These are phyloP conservation scores for Indri indri DNA, from an alignment of 2,113 vertebrate species.

Conservation along the genomic window DNA sequence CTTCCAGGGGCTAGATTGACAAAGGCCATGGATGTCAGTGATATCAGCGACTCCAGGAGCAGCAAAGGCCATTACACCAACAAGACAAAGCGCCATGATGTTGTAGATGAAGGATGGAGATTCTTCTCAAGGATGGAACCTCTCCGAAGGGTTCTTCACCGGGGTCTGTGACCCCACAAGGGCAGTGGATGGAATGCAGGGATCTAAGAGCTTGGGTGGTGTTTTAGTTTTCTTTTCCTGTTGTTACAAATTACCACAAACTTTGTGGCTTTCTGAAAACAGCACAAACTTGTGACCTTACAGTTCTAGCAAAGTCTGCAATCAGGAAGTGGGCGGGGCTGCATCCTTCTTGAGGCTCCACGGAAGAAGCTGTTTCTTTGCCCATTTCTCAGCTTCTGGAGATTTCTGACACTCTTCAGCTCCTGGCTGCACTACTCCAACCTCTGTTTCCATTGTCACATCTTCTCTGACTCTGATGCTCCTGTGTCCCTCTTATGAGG, in stretches of 20 bases:
- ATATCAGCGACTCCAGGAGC: background rate
- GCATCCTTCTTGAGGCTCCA: no score
- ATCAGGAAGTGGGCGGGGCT: fast-evolving
- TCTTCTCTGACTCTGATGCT: background rate
- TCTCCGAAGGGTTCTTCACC: background rate
- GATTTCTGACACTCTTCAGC: background rate
- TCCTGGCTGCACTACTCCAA: background rate
- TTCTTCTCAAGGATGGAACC: background rate
- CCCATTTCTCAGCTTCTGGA: no score
- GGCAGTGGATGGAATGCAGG: no score
- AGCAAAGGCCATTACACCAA: background rate
- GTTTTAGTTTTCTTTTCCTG: background rate
- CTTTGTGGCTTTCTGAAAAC: background rate
- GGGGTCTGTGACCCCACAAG: background rate
- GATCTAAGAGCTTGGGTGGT: background rate
- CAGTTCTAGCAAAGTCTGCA: background rate
- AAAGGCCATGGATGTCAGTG: background rate
- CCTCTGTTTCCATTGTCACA: background rate
- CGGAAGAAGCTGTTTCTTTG: background rate
- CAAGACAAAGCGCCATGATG: background rate
- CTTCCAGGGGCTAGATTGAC: background rate
- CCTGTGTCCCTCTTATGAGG: background rate
- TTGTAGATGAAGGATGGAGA: background rate
- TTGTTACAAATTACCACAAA: background rate
- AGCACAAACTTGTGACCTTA: background rate